Evolutionary conservation across 2,888 invertebrate species (phyloP).

Genomic region (Rhabditoides inermis): DNA sequence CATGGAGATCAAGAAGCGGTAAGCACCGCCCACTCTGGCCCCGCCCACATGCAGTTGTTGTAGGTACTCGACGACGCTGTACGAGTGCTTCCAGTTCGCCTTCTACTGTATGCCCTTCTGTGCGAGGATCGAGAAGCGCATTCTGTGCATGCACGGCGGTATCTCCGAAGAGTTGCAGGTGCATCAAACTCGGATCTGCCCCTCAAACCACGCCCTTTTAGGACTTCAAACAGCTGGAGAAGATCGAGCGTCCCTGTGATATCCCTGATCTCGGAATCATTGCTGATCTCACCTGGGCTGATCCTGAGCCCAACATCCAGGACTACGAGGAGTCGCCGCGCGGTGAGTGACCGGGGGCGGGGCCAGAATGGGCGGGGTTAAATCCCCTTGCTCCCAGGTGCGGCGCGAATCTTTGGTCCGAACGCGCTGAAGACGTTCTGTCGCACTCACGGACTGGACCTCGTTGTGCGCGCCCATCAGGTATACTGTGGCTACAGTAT

Average conservation of each 20-base stretch:
- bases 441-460: constrained; percentile 30
- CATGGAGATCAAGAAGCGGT: constrained; percentile 68
- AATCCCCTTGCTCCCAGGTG: too few species aligned
- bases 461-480: constrained; percentile 47
- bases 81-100: constrained; percentile 38
- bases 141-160: constrained; percentile 71
- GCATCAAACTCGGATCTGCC: too few species aligned
- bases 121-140: constrained; percentile 78
- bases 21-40: too few species aligned
- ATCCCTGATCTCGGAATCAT: constrained; percentile 59
- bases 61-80: constrained; percentile 27
- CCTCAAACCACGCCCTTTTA: too few species aligned
- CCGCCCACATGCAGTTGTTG: too few species aligned
- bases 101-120: constrained; percentile 97
- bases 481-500: too few species aligned
- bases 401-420: constrained; percentile 37
- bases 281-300: constrained; percentile 56
- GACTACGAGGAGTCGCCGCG: constrained; percentile 33
- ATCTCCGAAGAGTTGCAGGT: constrained; percentile 42
- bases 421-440: constrained; percentile 37
- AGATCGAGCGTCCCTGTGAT: constrained; percentile 60
- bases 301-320: constrained; percentile 29
- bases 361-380: too few species aligned
- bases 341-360: too few species aligned
- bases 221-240: constrained; percentile 59